A percentile compares a stretch with the other conserved stretches of the same genome.
Evolutionary conservation across 2,113 vertebrate genomes (phyloP).

Genomic region (Menura novaehollandiae): DNA sequence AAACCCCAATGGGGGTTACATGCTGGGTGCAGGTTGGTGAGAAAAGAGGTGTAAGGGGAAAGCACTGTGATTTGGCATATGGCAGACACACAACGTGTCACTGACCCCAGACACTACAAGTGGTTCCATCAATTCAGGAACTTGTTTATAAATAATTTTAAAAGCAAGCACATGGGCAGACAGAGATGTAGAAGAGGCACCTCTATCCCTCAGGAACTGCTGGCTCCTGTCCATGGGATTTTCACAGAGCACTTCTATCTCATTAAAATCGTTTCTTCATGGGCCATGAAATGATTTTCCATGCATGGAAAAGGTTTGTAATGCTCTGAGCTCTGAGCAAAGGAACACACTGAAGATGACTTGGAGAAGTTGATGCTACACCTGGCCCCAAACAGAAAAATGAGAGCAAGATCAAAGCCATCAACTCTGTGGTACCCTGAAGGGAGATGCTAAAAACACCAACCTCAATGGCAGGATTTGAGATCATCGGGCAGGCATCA

Average conservation of each 20-base stretch:
- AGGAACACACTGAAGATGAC: neutral
- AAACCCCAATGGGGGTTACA: neutral
- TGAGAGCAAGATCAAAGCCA: neutral
- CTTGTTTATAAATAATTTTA: neutral
- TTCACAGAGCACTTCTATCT: conserved; percentile 36
- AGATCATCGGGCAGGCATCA: neutral
- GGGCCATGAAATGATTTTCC: conserved; percentile 22
- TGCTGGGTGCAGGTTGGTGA: neutral
- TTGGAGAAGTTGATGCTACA: neutral
- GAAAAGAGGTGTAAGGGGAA: neutral
- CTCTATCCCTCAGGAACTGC: neutral
- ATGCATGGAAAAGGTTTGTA: neutral
- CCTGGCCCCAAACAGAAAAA: neutral
- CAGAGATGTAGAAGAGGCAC: neutral
- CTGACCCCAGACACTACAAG: neutral
- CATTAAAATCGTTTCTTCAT: conserved; percentile 13
- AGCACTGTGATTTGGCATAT: neutral
- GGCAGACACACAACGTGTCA: neutral
- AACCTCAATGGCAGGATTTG: neutral
- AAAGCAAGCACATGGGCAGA: neutral
- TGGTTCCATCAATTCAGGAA: neutral
- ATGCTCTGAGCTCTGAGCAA: neutral
- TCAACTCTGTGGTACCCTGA: neutral
- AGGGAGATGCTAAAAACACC: neutral
- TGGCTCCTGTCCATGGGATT: conserved; percentile 5